phyloP scores from a whole-genome alignment of 2,888 invertebrate species.

The Osedax frankpressi region DNA sequence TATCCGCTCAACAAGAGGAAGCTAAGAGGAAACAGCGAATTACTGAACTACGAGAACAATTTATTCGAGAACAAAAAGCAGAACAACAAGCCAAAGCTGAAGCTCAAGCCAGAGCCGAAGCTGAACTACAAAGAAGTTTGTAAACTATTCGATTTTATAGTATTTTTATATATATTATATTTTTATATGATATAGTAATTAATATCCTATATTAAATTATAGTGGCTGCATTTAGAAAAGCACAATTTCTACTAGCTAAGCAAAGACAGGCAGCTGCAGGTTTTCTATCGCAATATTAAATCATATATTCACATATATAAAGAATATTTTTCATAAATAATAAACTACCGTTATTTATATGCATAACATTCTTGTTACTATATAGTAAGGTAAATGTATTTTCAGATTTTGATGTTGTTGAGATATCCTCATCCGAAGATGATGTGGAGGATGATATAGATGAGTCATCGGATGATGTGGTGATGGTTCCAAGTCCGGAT shows the following conservation, averaged over 20 bases:
- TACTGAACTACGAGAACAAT: not conserved
- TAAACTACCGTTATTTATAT: too few relatives aligned
- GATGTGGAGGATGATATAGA: conserved; percentile 50
- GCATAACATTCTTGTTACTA: too few relatives aligned
- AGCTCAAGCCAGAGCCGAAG: not conserved
- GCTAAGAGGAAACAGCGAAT: not conserved
- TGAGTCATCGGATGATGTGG: conserved; percentile 50
- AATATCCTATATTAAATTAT: not conserved
- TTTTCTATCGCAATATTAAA: too few relatives aligned
- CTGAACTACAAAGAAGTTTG: not conserved
- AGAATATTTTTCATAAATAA: too few relatives aligned
- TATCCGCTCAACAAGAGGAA: not conserved
- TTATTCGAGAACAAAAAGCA: not conserved
- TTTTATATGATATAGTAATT: not conserved
- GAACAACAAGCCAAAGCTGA: not conserved
- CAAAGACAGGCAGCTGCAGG: not conserved
- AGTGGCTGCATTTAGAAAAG: not conserved
- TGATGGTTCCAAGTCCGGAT: conserved; percentile 62
- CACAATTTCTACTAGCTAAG: not conserved
- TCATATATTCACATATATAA: not conserved
- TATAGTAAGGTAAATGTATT: too few relatives aligned
- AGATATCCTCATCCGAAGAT: conserved; percentile 51
- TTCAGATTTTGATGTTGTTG: conserved; percentile 28
- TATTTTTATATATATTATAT: too few relatives aligned
- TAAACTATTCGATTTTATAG: not conserved